Percentiles rank a stretch among this genome's conserved stretches.
phyloP scores from a whole-genome alignment of 1,140 invertebrate species.

The Proctacanthus coquilletti region DNA sequence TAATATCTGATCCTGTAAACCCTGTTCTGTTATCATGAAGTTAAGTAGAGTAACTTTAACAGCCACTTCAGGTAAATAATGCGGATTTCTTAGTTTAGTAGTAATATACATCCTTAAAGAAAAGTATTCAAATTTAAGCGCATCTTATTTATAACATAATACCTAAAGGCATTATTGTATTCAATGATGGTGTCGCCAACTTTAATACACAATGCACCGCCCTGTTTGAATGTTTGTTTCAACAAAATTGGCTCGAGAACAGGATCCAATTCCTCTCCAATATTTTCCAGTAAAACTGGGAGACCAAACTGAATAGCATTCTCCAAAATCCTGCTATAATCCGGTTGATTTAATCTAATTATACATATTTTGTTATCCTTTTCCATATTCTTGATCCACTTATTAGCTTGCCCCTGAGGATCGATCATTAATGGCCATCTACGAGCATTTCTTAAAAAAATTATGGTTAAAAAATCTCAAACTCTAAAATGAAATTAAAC shows the following conservation, averaged over 20 bases:
- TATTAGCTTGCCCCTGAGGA: constrained; percentile 85
- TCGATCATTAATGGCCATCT: constrained; percentile 90
- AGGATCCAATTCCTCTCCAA: constrained; percentile 79
- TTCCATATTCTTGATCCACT: constrained; percentile 91
- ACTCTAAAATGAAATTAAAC: too few species aligned
- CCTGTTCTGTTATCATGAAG: constrained; percentile 81
- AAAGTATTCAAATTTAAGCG: constrained; percentile 3
- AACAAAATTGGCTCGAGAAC: constrained; percentile 74
- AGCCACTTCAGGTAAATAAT: constrained; percentile 81
- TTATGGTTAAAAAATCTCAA: too few species aligned
- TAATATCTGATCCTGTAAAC: constrained; percentile 80
- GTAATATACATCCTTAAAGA: constrained; percentile 77
- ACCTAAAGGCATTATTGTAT: constrained; percentile 77
- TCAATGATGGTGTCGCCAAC: constrained; percentile 66
- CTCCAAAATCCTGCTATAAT: constrained; percentile 75
- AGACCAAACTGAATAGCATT: constrained; percentile 88
- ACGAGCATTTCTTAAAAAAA: constrained; percentile 50
- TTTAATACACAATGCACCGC: constrained; percentile 64
- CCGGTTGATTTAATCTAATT: constrained; percentile 61
- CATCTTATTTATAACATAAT: constrained; percentile 13
- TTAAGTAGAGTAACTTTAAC: constrained; percentile 89
- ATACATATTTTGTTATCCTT: constrained; percentile 70
- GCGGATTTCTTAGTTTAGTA: constrained; percentile 86
- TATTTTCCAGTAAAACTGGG: constrained; percentile 72
- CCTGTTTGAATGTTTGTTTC: constrained; percentile 82